These are phyloP conservation scores for Drosophila aldrichi DNA, from an alignment of 2,888 invertebrate species.

Conservation along the genomic window DNA sequence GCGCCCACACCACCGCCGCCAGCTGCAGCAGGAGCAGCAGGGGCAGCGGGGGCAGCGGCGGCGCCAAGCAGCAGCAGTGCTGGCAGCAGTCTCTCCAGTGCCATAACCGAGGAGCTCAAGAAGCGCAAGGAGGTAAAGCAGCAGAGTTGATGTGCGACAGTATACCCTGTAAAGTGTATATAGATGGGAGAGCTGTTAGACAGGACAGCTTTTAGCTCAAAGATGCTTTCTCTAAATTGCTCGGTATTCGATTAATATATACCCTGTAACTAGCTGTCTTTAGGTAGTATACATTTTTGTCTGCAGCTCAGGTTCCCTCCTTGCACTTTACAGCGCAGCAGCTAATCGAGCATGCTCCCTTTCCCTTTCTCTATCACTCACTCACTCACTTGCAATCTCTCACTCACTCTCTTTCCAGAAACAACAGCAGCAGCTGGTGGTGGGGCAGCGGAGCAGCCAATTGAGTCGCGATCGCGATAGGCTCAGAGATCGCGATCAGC, in stretches of 20 bases:
- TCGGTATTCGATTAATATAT: not conserved
- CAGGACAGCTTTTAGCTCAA: not conserved
- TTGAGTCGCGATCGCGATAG: slow-evolving; percentile 46
- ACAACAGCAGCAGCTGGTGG: slow-evolving; percentile 43
- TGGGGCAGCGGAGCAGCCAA: slow-evolving; percentile 45
- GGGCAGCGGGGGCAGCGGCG: slow-evolving; percentile 21
- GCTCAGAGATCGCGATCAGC: slow-evolving; percentile 43
- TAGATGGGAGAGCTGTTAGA: not conserved
- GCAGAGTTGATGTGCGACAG: not conserved
- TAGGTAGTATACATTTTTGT: not conserved
- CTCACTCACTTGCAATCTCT: not conserved
- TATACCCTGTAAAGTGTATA: slow-evolving; percentile 12
- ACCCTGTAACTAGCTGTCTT: not conserved
- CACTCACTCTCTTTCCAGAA: slow-evolving; percentile 49
- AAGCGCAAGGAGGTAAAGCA: slow-evolving; percentile 88
- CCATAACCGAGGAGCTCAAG: slow-evolving; percentile 90
- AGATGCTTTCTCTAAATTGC: not conserved
- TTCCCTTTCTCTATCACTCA: not conserved
- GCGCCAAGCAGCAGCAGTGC: slow-evolving; percentile 63
- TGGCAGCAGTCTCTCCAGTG: slow-evolving; percentile 87
- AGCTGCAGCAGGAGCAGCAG: slow-evolving; percentile 12
- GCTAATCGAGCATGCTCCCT: not conserved
- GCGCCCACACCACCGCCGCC: slow-evolving; percentile 15
- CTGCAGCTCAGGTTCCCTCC: too few relatives aligned
- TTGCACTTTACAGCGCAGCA: not conserved